These are phyloP conservation scores for Propsilocerus akamusi DNA, from an alignment of 1,140 invertebrate genomes.

Conservation along the genomic window DNA sequence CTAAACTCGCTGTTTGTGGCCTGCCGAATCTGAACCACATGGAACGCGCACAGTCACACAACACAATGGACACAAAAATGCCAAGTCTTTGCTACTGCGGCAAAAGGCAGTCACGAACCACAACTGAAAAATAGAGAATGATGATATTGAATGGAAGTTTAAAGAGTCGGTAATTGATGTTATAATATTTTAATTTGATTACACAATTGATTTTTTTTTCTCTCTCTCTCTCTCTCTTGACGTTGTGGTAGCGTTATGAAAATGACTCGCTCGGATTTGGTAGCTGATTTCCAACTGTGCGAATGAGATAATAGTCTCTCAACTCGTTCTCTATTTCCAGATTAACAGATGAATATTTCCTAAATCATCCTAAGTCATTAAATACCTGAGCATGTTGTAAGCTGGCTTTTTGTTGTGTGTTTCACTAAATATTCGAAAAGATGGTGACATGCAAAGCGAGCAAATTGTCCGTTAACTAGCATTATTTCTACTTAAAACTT, in stretches of 20 bases:
- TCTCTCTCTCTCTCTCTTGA: not conserved
- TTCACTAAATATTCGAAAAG: no score
- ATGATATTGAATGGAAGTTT: not conserved
- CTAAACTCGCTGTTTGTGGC: no score
- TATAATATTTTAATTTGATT: conserved; percentile 4
- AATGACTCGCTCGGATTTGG: not conserved
- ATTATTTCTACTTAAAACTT: no score
- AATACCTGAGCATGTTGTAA: not conserved
- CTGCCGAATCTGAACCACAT: no score
- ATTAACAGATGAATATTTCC: not conserved
- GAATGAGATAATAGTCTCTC: not conserved
- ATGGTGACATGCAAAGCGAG: no score
- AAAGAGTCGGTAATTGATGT: not conserved
- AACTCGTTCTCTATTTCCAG: not conserved
- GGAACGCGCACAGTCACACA: no score
- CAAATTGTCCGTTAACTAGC: no score
- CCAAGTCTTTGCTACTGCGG: not conserved
- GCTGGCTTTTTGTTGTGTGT: no score
- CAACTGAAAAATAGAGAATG: not conserved
- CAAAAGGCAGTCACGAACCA: not conserved
- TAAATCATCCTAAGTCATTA: not conserved
- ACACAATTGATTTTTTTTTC: not conserved
- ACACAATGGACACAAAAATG: not conserved
- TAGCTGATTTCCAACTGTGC: not conserved
- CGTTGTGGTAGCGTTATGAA: not conserved